Evolutionary conservation across 2,888 invertebrate species (phyloP).

Genomic region (Lithophane leautieri): DNA sequence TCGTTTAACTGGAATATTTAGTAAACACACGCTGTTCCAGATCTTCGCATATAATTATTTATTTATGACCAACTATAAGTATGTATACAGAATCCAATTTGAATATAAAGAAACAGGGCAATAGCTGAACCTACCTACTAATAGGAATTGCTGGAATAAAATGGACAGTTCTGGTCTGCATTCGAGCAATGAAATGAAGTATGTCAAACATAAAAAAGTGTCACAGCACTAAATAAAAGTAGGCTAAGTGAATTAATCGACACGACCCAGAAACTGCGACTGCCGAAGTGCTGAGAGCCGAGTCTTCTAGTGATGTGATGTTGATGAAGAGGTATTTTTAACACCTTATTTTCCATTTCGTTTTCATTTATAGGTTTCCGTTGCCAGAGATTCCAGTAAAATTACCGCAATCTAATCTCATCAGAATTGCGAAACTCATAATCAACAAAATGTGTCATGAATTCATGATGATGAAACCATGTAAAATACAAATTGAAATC

Average conservation of each 20-base stretch:
- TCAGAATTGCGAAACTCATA: conserved; percentile 33
- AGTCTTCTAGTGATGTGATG: conserved; percentile 67
- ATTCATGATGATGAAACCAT: conserved; percentile 34
- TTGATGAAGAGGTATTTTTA: conserved; percentile 62
- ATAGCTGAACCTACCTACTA: conserved; percentile 26
- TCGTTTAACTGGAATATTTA: conserved; percentile 54
- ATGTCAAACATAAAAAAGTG: conserved; percentile 86
- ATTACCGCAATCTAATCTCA: conserved; percentile 21
- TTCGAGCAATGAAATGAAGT: conserved; percentile 82
- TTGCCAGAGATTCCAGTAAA: conserved; percentile 4
- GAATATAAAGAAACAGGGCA: conserved; percentile 40
- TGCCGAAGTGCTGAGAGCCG: conserved; percentile 67
- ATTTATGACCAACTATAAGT: conserved; percentile 26
- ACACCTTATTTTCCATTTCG: conserved; percentile 41
- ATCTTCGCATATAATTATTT: conserved; percentile 30
- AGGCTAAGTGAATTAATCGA: conserved; percentile 88
- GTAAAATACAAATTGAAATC: conserved; percentile 23
- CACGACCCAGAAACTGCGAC: conserved; percentile 86
- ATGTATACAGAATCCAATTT: conserved; percentile 28
- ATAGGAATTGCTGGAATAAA: conserved; percentile 63
- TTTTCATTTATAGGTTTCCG: conserved; percentile 22
- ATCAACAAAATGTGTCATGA: conserved; percentile 28
- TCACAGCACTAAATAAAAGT: conserved; percentile 87
- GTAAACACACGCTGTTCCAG: conserved; percentile 48
- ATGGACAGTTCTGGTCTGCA: conserved; percentile 75